A percentile compares a stretch with the other conserved stretches of the same genome.
phyloP scores from a whole-genome alignment of 2,113 vertebrate species.

The Montifringilla adamsi region DNA sequence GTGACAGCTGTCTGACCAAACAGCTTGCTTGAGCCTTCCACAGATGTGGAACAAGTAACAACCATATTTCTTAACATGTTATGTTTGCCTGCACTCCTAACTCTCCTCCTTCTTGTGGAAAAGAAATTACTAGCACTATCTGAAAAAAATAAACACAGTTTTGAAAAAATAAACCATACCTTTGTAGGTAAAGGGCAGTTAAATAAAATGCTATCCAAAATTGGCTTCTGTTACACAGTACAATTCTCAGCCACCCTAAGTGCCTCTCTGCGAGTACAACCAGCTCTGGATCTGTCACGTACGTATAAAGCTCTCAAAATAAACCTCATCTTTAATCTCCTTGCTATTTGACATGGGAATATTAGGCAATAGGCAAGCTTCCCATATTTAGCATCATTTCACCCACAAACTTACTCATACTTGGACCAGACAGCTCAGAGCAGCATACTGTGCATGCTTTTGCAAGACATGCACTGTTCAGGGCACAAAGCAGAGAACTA shows the following conservation, averaged over 20 bases:
- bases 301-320: neutral
- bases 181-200: neutral
- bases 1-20: neutral
- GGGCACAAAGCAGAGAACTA: neutral
- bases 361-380: constrained; percentile 28
- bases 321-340: constrained; percentile 12
- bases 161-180: neutral
- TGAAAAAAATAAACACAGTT: neutral
- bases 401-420: constrained; percentile 36
- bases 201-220: neutral
- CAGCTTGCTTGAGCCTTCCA: neutral
- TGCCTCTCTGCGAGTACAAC: neutral
- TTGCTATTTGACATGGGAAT: constrained; percentile 13
- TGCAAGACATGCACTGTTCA: neutral
- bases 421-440: neutral
- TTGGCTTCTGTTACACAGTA: neutral
- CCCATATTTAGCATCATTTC: constrained; percentile 38
- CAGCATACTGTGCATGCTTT: neutral
- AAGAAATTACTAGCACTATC: neutral
- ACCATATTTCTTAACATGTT: accelerated
- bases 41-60: neutral
- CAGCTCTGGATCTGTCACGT: neutral
- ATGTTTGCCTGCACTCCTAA: neutral
- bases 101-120: neutral
- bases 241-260: neutral